Evolutionary conservation across 2,888 invertebrate species (phyloP).

Genomic region (Catocala fraxini): DNA sequence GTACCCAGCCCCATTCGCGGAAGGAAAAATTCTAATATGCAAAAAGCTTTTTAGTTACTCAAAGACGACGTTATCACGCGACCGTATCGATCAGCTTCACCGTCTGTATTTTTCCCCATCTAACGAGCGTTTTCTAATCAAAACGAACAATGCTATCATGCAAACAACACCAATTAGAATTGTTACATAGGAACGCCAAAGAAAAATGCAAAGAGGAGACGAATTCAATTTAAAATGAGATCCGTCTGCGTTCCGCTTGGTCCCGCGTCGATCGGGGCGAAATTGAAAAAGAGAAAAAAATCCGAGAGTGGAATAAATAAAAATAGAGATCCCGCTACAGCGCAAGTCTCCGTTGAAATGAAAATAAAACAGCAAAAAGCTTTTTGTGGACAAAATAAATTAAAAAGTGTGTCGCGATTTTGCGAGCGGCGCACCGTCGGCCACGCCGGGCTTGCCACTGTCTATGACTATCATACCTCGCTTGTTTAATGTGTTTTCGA

Average conservation of each 20-base stretch:
- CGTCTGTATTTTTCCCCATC: slow-evolving; percentile 59
- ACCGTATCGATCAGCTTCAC: slow-evolving; percentile 69
- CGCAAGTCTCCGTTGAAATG: slow-evolving; percentile 87
- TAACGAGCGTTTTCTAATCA: slow-evolving; percentile 68
- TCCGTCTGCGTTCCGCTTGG: slow-evolving; percentile 83
- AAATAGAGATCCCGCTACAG: slow-evolving; percentile 87
- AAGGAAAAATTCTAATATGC: slow-evolving; percentile 72
- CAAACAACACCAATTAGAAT: slow-evolving; percentile 84
- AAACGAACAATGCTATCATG: slow-evolving; percentile 78
- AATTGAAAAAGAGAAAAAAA: slow-evolving; percentile 83
- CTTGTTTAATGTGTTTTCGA: slow-evolving; percentile 49
- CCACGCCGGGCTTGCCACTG: slow-evolving; percentile 45
- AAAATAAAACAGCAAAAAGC: slow-evolving; percentile 85
- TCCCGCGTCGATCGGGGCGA: slow-evolving; percentile 82
- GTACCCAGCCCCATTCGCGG: slow-evolving; percentile 40
- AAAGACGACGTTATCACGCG: slow-evolving; percentile 73
- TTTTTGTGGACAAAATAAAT: slow-evolving; percentile 87
- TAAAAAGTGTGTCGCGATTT: slow-evolving; percentile 86
- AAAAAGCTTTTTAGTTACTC: slow-evolving; percentile 73
- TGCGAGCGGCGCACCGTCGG: slow-evolving; percentile 68
- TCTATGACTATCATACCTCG: slow-evolving; percentile 66
- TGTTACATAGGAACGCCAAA: slow-evolving; percentile 72
- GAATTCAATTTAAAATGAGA: slow-evolving; percentile 86
- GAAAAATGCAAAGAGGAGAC: slow-evolving; percentile 80
- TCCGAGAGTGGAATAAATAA: slow-evolving; percentile 81